Percentiles rank a stretch among this genome's conserved stretches.
These are phyloP conservation scores for Agriopis marginaria DNA, from an alignment of 2,888 invertebrate species.

Conservation along the genomic window DNA sequence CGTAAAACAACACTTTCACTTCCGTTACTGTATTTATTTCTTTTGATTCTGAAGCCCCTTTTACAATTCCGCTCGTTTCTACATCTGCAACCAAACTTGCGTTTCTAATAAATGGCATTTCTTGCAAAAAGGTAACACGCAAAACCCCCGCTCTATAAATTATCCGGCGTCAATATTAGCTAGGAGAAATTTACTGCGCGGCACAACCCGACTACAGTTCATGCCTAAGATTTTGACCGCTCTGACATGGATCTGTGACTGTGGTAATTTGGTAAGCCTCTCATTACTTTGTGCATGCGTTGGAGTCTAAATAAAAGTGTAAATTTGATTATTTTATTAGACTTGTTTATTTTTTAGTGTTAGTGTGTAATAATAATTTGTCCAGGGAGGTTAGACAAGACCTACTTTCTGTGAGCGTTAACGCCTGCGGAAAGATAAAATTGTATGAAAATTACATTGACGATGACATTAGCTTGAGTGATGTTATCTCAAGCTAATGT, in stretches of 20 bases:
- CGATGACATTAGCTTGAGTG: no score
- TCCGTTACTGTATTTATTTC: background rate
- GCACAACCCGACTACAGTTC: conserved; percentile 23
- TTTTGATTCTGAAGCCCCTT: background rate
- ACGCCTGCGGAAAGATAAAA: no score
- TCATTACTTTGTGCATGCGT: no score
- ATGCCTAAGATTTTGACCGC: background rate
- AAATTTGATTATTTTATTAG: no score
- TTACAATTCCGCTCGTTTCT: conserved; percentile 8
- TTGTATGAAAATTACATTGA: no score
- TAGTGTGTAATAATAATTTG: no score
- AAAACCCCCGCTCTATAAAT: conserved; percentile 45
- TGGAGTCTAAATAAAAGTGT: no score
- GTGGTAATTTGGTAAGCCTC: no score
- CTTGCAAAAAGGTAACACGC: conserved; percentile 38
- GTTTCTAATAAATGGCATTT: conserved; percentile 30
- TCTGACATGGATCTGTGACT: background rate
- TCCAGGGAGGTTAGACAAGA: no score
- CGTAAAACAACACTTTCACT: background rate
- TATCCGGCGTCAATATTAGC: conserved; percentile 49
- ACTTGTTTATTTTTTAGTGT: no score
- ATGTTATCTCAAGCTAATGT: no score
- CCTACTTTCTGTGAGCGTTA: no score
- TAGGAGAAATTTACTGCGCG: conserved; percentile 43
- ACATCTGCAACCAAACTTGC: conserved; percentile 25